phyloP scores from a whole-genome alignment of 1,140 invertebrate species.

The Heliconius congener region DNA sequence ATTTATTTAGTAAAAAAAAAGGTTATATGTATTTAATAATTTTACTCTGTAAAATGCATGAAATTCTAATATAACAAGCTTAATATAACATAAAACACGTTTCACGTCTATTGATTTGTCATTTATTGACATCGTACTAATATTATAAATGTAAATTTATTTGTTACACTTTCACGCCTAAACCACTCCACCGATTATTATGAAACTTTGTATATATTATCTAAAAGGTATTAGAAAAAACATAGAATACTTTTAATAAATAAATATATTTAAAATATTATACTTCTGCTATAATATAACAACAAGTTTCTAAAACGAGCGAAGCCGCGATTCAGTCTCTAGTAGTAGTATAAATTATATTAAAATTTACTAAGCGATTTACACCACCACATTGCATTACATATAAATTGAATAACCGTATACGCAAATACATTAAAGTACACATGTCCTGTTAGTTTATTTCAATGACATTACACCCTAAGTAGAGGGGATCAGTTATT shows the following conservation, averaged over 20 bases:
- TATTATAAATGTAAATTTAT: too few relatives aligned
- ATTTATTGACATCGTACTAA: not conserved
- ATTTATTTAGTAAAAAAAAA: too few relatives aligned
- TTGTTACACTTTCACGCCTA: too few relatives aligned
- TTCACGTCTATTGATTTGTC: not conserved
- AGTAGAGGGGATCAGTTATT: too few relatives aligned
- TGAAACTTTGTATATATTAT: too few relatives aligned
- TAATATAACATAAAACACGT: not conserved
- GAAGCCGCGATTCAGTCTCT: too few relatives aligned
- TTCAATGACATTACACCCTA: constrained; percentile 21
- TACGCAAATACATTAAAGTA: not conserved
- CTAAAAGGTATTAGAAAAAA: too few relatives aligned
- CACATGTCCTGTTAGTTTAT: constrained; percentile 17
- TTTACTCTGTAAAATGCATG: not conserved
- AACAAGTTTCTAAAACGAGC: too few relatives aligned
- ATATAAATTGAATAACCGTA: not conserved
- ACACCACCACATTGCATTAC: not conserved
- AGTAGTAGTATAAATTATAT: not conserved
- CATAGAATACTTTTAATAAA: too few relatives aligned
- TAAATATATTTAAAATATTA: too few relatives aligned
- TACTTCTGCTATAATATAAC: too few relatives aligned
- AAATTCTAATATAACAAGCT: not conserved
- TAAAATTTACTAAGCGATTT: not conserved
- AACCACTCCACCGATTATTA: too few relatives aligned
- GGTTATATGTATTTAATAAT: not conserved